Conservation (phyloP, 2,888 invertebrate genomes). For the Xylota sylvarum region DNA sequence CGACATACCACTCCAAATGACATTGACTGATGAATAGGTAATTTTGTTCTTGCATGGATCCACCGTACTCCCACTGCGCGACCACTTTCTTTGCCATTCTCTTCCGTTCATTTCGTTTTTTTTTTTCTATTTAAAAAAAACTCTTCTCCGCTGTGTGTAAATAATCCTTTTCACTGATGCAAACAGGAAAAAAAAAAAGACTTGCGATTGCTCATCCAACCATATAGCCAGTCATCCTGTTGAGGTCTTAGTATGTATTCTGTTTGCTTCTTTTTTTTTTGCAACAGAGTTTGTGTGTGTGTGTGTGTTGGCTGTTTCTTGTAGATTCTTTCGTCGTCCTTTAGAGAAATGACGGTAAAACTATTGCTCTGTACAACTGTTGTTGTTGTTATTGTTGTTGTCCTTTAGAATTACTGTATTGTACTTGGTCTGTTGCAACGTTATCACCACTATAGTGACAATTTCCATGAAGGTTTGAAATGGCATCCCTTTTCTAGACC, state of each 20-base stretch:
- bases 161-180: constrained; percentile 67
- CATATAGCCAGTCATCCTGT: constrained; percentile 56
- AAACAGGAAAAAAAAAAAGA: constrained; percentile 44
- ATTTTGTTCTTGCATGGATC: constrained; percentile 60
- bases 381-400: neutral
- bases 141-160: constrained; percentile 51
- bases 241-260: constrained; percentile 33
- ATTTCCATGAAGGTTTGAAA: constrained; percentile 58
- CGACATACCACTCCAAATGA: constrained; percentile 67
- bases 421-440: constrained; percentile 58
- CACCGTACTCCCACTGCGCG: constrained; percentile 23
- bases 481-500: constrained; percentile 14
- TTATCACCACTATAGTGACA: constrained; percentile 41
- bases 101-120: constrained; percentile 7
- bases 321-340: constrained; percentile 39
- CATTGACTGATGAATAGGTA: constrained; percentile 77
- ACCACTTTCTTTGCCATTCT: constrained; percentile 57
- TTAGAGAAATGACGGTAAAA: constrained; percentile 42
- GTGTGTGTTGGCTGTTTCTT: constrained; percentile 17
- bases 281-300: neutral
- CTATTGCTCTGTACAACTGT: constrained; percentile 14
- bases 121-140: constrained; percentile 8
- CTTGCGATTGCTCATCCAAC: constrained; percentile 72
- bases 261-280: constrained; percentile 30
- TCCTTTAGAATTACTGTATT: constrained; percentile 59